A percentile compares a stretch with the other conserved stretches of the same genome.
Conservation (phyloP, 2,113 vertebrate species). For the Uria aalge region DNA sequence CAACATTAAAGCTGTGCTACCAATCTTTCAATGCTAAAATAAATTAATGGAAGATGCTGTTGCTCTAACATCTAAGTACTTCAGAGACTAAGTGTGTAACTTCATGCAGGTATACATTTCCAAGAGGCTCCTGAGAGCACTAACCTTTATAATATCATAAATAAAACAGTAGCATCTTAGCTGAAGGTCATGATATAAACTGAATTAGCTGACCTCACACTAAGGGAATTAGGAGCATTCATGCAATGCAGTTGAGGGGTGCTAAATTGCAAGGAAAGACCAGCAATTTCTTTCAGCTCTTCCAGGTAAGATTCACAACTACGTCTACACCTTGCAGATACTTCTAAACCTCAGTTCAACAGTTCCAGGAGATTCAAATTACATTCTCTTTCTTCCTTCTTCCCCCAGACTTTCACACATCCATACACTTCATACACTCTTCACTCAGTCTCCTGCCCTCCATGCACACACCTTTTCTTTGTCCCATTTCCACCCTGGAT, state of each 20-base stretch:
- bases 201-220: background rate
- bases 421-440: background rate
- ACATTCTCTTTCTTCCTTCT: background rate
- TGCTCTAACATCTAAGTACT: background rate
- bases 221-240: background rate
- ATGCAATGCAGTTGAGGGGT: background rate
- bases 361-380: background rate
- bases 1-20: constrained; percentile 17
- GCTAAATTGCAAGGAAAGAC: background rate
- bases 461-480: background rate
- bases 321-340: background rate
- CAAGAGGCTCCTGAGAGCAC: background rate
- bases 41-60: background rate
- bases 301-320: background rate
- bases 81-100: background rate
- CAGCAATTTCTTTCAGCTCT: background rate
- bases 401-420: background rate
- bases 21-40: background rate
- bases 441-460: background rate
- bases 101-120: background rate
- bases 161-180: background rate
- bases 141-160: background rate
- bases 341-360: background rate
- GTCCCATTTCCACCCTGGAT: background rate
- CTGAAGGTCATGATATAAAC: background rate